Base-by-base conservation (phyloP, 2,113 vertebrate genomes). In the Crocuta crocuta region DNA sequence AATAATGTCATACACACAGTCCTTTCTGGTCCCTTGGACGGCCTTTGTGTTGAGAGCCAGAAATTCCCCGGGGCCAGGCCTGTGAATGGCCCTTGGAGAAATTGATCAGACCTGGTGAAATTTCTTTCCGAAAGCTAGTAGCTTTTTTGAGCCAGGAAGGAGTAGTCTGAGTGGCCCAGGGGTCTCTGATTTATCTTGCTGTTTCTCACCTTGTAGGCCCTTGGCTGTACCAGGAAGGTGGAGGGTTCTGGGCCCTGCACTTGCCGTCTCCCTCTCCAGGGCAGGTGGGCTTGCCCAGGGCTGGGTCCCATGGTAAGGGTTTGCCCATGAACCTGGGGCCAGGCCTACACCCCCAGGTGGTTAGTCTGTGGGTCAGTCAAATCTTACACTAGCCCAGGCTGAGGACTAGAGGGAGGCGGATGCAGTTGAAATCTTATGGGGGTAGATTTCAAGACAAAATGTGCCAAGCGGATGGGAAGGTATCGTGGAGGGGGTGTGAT, bases 401-500 rank as follows among this genome's bases (percentile, higher is more conserved):
- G 23, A 6, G 23, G 58, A 61, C 6, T 0, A 58, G 31, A 26
- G 10, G 39, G 73, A 87, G 76, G 9, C 19, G 2, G 33, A 26
- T 0, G 1, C 15, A 88, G 48, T 13, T 15, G 24, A 8, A 55
- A 33, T 10, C 11, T 21, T 8, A 15, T 0, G 4, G 19, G 28
- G 53, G 13, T 58, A 7, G 61, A 78, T 78, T 16, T 73, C 6
- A n/a, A 45, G 90, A 96, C 61, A 28, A 43, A 16, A 8, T 31
- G 13, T 1, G 0, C 5, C 70, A 39, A 35, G 33, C 9, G 2
- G 74, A 33, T 24, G 11, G 50, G 35, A 19, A 15, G 88, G 21
- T 43, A 1, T 33, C 2, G 0, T 31, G 28, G 24, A 1, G 10
- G 16, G 53, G 11, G 21, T 6, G 3, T 8, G 45, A 53, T 5